Evolutionary conservation across 23 tunicate species (phyloP).

Genomic region (Halocynthia roretzi): DNA sequence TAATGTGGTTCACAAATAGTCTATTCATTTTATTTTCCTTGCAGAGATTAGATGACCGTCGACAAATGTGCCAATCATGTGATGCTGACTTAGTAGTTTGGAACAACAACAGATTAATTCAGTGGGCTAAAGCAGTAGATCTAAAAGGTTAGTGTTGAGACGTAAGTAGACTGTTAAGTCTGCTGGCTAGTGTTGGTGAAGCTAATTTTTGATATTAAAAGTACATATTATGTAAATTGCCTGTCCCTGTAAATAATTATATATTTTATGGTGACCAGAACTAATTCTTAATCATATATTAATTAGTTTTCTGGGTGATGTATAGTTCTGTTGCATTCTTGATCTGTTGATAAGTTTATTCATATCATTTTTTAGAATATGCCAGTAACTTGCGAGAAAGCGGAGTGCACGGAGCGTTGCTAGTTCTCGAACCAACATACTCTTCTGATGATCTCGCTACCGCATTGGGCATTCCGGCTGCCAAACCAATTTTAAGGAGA

Average conservation of each 20-base stretch:
- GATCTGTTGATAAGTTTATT: no score
- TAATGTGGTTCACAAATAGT: neutral
- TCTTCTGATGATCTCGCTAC: slow-evolving; percentile 72
- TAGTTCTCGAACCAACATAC: slow-evolving; percentile 49
- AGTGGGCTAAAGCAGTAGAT: slow-evolving; percentile 88
- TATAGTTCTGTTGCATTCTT: neutral
- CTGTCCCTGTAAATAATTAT: neutral
- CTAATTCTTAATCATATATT: neutral
- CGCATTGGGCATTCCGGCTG: slow-evolving; percentile 72
- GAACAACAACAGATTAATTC: slow-evolving; percentile 59
- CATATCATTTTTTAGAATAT: slow-evolving; percentile 36
- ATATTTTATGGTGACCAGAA: neutral
- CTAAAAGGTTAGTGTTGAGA: slow-evolving; percentile 43
- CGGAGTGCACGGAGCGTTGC: slow-evolving; percentile 80
- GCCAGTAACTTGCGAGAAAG: slow-evolving; percentile 60
- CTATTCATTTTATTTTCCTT: neutral
- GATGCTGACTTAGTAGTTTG: slow-evolving; percentile 77
- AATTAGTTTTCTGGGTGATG: neutral
- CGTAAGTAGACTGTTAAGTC: neutral
- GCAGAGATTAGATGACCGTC: slow-evolving; percentile 75
- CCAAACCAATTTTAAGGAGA: slow-evolving; percentile 75
- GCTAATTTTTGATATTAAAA: neutral
- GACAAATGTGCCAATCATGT: slow-evolving; percentile 64
- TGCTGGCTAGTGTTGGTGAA: neutral
- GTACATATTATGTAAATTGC: neutral